phyloP scores from a whole-genome alignment of 2,797 vertebrate genomes.

The Nyctibius grandis region DNA sequence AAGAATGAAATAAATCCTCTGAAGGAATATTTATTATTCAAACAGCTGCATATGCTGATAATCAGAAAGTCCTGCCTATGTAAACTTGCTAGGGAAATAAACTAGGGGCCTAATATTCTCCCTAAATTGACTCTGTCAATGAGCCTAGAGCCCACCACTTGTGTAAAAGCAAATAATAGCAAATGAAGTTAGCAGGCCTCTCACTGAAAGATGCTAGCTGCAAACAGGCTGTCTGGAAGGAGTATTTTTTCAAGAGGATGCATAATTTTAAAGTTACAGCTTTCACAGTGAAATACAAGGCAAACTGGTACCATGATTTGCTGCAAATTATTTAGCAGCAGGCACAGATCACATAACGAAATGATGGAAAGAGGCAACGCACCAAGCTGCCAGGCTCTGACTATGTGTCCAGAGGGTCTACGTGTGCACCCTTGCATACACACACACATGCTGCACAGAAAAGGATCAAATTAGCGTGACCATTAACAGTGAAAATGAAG shows the following conservation, averaged over 20 bases:
- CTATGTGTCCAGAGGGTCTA: neutral
- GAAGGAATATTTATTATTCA: neutral
- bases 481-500: neutral
- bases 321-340: neutral
- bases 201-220: neutral
- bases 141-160: neutral
- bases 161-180: neutral
- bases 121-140: neutral
- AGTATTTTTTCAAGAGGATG: neutral
- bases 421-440: neutral
- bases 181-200: neutral
- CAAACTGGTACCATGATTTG: neutral
- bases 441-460: neutral
- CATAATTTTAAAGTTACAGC: neutral
- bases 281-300: neutral
- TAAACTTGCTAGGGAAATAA: neutral
- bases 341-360: neutral
- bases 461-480: neutral
- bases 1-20: neutral
- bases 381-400: neutral
- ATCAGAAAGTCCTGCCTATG: neutral
- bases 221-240: neutral
- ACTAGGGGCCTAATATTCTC: neutral
- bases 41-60: neutral
- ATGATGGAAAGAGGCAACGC: neutral